Percentiles rank a stretch among this genome's conserved stretches.
These are phyloP conservation scores for Hyperoplus immaculatus DNA, from an alignment of 2,797 vertebrate species.

Conservation along the genomic window DNA sequence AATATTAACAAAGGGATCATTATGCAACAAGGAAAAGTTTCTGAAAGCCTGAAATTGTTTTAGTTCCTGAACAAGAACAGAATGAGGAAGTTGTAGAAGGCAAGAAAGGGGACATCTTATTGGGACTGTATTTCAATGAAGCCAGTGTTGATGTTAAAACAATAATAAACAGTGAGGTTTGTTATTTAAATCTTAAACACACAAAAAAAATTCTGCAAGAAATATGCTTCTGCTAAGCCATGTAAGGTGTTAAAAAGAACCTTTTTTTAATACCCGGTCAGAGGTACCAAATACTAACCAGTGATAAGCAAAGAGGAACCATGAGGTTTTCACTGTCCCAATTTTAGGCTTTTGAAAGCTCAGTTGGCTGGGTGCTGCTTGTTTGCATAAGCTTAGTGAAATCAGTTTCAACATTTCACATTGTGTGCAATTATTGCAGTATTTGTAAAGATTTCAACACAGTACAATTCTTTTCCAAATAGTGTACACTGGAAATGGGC, in stretches of 20 bases:
- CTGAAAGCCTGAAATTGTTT: constrained; percentile 1
- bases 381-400: constrained; percentile 73
- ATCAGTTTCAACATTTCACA: constrained; percentile 68
- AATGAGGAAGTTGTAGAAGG: constrained; percentile 31
- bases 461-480: neutral
- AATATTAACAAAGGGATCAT: neutral
- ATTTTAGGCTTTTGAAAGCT: constrained; percentile 43
- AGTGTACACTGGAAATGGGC: neutral
- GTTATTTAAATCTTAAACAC: neutral
- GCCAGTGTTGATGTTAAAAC: neutral
- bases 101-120: neutral
- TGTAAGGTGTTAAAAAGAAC: neutral
- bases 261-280: neutral
- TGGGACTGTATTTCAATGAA: neutral
- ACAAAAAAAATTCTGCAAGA: neutral
- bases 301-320: constrained; percentile 56
- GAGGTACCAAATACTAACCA: neutral
- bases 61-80: constrained; percentile 30
- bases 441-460: constrained; percentile 44
- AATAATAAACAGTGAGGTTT: neutral
- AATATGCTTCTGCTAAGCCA: neutral
- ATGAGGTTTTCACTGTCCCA: constrained; percentile 18
- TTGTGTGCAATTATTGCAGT: constrained; percentile 48
- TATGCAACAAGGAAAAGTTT: constrained; percentile 1
- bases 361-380: constrained; percentile 8